These are phyloP conservation scores for Rostratula benghalensis DNA, from an alignment of 2,113 vertebrate species.

Conservation along the genomic window DNA sequence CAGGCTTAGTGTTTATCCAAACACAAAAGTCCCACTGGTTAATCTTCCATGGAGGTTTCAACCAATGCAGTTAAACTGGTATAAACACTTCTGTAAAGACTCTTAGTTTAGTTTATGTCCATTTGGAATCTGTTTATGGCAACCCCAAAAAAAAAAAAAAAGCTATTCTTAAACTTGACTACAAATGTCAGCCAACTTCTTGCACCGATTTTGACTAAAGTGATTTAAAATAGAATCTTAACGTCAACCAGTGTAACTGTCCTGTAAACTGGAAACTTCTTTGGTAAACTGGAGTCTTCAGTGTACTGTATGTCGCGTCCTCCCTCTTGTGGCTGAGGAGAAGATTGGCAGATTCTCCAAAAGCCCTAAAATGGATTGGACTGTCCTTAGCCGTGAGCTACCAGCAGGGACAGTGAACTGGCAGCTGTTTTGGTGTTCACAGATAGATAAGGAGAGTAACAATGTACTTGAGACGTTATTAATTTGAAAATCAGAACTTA, in stretches of 20 bases:
- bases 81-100: constrained; percentile 18
- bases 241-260: neutral
- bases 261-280: neutral
- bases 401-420: neutral
- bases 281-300: neutral
- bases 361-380: neutral
- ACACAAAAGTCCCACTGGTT: constrained; percentile 1
- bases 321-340: constrained; percentile 36
- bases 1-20: constrained; percentile 24
- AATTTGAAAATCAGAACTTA: neutral
- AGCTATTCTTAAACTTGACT: neutral
- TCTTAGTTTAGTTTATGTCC: constrained; percentile 25
- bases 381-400: neutral
- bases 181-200: constrained; percentile 41
- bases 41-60: neutral
- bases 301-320: neutral
- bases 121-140: constrained; percentile 38
- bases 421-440: neutral
- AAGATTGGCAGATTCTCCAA: neutral
- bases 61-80: neutral
- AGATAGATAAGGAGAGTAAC: neutral
- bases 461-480: neutral
- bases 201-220: neutral
- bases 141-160: neutral
- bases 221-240: neutral